A percentile compares a stretch with the other conserved stretches of the same genome.
Evolutionary conservation across 2,797 vertebrate species (phyloP).

Genomic region (Cryptoprocta ferox): DNA sequence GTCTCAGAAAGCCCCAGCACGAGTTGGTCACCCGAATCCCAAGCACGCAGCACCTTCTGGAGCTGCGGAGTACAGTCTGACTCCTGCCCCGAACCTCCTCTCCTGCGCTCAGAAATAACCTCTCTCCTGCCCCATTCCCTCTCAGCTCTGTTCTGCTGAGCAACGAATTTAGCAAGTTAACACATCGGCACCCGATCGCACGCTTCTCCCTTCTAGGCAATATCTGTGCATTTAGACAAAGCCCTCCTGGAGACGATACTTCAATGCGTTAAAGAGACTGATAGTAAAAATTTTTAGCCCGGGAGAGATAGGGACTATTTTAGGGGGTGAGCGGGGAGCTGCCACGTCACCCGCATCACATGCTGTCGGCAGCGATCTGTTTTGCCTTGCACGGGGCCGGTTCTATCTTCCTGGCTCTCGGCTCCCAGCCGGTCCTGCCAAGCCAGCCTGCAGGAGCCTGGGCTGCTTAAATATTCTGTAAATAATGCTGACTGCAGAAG

Average conservation of each 20-base stretch:
- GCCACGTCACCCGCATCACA: neutral
- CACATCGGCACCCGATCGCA: neutral
- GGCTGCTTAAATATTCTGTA: conserved; percentile 72
- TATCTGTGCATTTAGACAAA: conserved; percentile 16
- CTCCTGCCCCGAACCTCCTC: neutral
- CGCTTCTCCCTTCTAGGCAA: neutral
- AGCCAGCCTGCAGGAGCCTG: conserved; percentile 47
- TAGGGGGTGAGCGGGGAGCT: neutral
- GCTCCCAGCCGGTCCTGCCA: conserved; percentile 43
- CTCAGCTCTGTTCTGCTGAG: neutral
- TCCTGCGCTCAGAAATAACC: neutral
- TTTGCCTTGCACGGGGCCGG: neutral
- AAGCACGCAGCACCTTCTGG: neutral
- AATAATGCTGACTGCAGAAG: conserved; percentile 75
- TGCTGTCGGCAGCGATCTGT: neutral
- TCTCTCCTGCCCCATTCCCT: neutral
- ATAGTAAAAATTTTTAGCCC: neutral
- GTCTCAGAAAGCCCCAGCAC: neutral
- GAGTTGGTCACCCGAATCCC: neutral
- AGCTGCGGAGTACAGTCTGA: neutral
- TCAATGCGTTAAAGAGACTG: neutral
- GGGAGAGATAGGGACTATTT: neutral
- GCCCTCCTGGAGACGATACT: neutral
- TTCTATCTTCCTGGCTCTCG: conserved; percentile 6
- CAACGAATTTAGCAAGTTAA: neutral